Percentiles rank a stretch among this genome's conserved stretches.
Conservation (phyloP, 2,797 vertebrate species). For the Sus cebifrons region DNA sequence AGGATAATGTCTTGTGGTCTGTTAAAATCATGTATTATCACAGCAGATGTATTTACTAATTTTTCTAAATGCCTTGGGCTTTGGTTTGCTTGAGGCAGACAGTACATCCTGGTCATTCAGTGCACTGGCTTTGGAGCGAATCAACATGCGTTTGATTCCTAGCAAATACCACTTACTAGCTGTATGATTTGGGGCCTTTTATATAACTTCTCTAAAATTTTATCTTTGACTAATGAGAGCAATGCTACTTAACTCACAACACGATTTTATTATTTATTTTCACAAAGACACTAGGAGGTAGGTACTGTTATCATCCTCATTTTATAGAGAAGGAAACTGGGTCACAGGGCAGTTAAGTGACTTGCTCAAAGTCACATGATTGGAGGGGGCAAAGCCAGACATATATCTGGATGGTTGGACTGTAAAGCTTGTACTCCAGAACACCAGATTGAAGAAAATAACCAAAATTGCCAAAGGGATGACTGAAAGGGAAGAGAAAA, state of each 20-base stretch:
- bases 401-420: background rate
- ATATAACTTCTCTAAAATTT: background rate
- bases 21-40: conserved; percentile 18
- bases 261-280: conserved; percentile 45
- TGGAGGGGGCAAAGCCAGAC: background rate
- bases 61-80: conserved; percentile 19
- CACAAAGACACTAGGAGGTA: background rate
- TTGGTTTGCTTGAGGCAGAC: background rate
- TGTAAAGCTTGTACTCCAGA: background rate
- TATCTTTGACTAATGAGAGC: background rate
- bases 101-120: background rate
- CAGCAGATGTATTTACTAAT: conserved; percentile 47
- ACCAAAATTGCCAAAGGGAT: background rate
- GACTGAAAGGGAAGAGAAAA: conserved; percentile 13
- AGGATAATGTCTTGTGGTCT: background rate
- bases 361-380: background rate
- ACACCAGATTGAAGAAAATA: background rate
- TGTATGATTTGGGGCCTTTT: background rate
- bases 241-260: background rate
- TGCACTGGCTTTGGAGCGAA: background rate
- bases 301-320: background rate
- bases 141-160: background rate
- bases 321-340: background rate
- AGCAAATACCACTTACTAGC: background rate
- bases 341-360: background rate